Conservation (phyloP, 2,113 vertebrate species). For the Diadophis punctatus region DNA sequence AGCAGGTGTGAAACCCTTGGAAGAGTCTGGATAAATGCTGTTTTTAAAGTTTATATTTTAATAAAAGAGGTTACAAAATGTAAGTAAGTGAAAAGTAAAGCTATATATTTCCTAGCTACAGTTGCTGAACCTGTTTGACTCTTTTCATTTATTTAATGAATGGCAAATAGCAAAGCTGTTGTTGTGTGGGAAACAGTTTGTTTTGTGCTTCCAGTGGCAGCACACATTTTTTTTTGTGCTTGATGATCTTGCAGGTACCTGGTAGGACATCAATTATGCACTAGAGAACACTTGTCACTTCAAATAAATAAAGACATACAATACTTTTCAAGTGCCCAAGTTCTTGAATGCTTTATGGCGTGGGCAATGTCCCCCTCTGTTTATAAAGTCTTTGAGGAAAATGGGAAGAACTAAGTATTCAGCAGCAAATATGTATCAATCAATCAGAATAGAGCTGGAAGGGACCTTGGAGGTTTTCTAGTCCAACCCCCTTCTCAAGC, state of each 20-base stretch:
- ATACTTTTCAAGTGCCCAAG: constrained; percentile 46
- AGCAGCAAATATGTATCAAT: not conserved
- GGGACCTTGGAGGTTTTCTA: not conserved
- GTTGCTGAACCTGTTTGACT: constrained; percentile 32
- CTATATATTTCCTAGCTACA: constrained; percentile 10
- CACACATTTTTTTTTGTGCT: constrained; percentile 35
- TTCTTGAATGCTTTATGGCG: constrained; percentile 43
- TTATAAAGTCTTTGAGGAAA: constrained; percentile 33
- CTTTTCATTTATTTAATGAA: constrained; percentile 37
- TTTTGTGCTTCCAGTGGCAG: constrained; percentile 23
- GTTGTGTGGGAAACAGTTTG: constrained; percentile 30
- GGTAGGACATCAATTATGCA: constrained; percentile 35
- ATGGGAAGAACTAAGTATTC: not conserved
- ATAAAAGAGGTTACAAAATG: constrained; percentile 35
- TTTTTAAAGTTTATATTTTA: constrained; percentile 36
- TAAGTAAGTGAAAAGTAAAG: constrained; percentile 26
- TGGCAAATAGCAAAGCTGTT: constrained; percentile 31
- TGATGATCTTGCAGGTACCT: constrained; percentile 32
- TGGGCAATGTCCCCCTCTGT: constrained; percentile 36
- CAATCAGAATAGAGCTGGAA: not conserved
- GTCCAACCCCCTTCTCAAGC: not conserved
- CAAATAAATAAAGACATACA: constrained; percentile 55
- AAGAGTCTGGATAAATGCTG: constrained; percentile 13
- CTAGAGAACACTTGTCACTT: constrained; percentile 32
- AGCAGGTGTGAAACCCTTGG: constrained; percentile 30